phyloP scores from a whole-genome alignment of 1,140 invertebrate species.

The Bombus pascuorum region DNA sequence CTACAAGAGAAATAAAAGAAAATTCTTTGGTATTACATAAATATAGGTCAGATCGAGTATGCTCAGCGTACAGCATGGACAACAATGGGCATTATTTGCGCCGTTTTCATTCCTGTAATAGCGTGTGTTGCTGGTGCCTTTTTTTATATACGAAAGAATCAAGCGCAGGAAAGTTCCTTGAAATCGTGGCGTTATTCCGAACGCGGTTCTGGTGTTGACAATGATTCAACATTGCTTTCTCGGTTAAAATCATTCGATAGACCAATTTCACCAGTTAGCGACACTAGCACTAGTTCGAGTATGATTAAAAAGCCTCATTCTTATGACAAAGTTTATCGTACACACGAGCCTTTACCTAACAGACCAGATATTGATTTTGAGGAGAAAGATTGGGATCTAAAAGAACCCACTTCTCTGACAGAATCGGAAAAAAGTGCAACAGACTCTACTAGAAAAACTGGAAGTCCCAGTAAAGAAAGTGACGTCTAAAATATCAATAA shows the following conservation, averaged over 20 bases:
- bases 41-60: conserved; percentile 80
- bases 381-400: conserved; percentile 90
- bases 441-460: conserved; percentile 68
- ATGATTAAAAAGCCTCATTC: conserved; percentile 85
- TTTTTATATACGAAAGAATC: conserved; percentile 66
- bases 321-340: conserved; percentile 91
- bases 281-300: conserved; percentile 78
- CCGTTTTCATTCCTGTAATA: conserved; percentile 72
- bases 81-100: conserved; percentile 76
- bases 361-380: conserved; percentile 90
- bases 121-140: conserved; percentile 63
- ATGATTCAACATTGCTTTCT: conserved; percentile 59
- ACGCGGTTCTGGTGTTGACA: conserved; percentile 65
- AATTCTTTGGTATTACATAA: conserved; percentile 50
- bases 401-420: conserved; percentile 84
- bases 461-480: conserved; percentile 77
- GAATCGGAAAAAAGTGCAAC: conserved; percentile 77
- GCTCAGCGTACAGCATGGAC: conserved; percentile 78
- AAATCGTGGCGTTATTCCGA: conserved; percentile 76
- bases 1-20: conserved; percentile 9
- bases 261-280: conserved; percentile 68
- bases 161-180: conserved; percentile 58
- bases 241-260: conserved; percentile 70
- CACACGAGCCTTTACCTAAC: conserved; percentile 90
- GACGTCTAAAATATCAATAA: conserved; percentile 67